Evolutionary conservation across 1,140 invertebrate species (phyloP), one percentile per base, ranked within the genome.

Genomic region (Conus betulinus): DNA sequence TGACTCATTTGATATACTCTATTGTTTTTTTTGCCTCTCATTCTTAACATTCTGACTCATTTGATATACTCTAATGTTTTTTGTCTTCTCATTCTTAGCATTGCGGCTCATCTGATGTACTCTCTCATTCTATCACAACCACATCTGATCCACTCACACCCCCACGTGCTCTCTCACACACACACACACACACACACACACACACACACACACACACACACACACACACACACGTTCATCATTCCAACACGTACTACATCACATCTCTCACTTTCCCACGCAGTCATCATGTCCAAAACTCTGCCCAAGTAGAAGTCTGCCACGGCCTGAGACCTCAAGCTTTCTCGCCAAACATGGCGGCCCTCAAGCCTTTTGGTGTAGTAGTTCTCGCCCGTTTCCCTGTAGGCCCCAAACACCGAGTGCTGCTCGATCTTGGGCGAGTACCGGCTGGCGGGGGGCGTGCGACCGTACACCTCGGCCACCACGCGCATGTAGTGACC

Each of bases 401-500:
- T 6, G 78, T 88, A 85, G n/a, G 88, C 84, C 1, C 91, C 92
- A 82, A 87, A 92, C 51, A 91, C 39, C 55, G 86, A 92, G 84
- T 93, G 92, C 63, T 92, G 81, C 39, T 88, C 87, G 89, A 92
- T 92, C 85, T 93, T 91, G 23, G 92, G 91, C 4, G 91, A 91
- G 71, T 90, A 94, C 63, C 90, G 90, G 53, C 90, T 91, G 20
- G 94, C 91, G 1, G 93, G 93, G 0, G 94, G 92, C 17, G 78
- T 88, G 39, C 91, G 88, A 0, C 94, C 94, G 60, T 92, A 92
- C n/a, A 81, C 89, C 85, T 90, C 94, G 10, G 94, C 93, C 39
- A 95, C 85, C 20, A 91, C 89, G 3, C 94, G 91, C 8, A 91
- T 85, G 78, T 93, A 92, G 81, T 93, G 89, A 8, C 92, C 82